A percentile compares a stretch with the other conserved stretches of the same genome.
phyloP scores from a whole-genome alignment of 2,113 vertebrate genomes.

The Acanthisitta chloris region DNA sequence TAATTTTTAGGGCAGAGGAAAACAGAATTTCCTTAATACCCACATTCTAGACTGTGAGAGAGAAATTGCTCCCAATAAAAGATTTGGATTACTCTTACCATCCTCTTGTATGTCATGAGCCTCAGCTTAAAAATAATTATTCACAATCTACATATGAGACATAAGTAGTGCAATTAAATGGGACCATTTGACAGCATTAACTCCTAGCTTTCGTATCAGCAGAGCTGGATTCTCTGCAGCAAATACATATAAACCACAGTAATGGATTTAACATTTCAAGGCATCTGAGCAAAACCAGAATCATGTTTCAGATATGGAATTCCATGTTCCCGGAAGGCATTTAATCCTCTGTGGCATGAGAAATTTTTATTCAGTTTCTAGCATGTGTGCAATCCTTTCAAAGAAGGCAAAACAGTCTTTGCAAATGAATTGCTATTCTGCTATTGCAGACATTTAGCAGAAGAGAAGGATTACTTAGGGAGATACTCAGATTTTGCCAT shows the following conservation, averaged over 20 bases:
- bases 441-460: not conserved
- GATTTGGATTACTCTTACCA: not conserved
- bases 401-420: not conserved
- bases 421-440: not conserved
- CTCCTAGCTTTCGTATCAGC: not conserved
- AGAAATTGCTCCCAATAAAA: not conserved
- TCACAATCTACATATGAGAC: not conserved
- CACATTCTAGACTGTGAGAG: fast-evolving
- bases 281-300: not conserved
- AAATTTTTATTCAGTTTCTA: not conserved
- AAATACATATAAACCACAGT: not conserved
- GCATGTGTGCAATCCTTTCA: not conserved
- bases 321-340: not conserved
- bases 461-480: not conserved
- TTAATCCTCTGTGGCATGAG: not conserved
- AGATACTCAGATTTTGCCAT: not conserved
- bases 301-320: not conserved
- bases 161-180: not conserved
- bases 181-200: not conserved
- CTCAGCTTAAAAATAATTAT: not conserved
- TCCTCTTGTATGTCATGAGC: fast-evolving
- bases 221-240: not conserved
- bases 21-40: not conserved
- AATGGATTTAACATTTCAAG: not conserved
- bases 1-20: not conserved